A percentile compares a stretch with the other conserved stretches of the same genome.
These are phyloP conservation scores for Caenorhabditis sinica DNA, from an alignment of 2,888 invertebrate genomes.

Conservation along the genomic window DNA sequence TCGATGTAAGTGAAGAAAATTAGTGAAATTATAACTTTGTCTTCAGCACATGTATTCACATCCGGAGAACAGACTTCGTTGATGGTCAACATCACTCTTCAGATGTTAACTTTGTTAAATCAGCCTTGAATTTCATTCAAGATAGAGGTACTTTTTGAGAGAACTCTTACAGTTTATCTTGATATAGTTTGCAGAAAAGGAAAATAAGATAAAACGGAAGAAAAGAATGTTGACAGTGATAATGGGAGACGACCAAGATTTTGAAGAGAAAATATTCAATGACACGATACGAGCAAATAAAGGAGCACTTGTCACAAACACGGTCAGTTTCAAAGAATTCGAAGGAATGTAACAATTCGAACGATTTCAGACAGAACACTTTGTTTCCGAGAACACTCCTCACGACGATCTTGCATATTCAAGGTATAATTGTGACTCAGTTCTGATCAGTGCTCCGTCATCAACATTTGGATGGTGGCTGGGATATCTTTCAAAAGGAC, in stretches of 20 bases:
- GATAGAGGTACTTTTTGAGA: slow-evolving; percentile 7
- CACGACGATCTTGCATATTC: slow-evolving; percentile 50
- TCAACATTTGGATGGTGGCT: slow-evolving; percentile 64
- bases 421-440: slow-evolving; percentile 47
- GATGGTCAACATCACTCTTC: slow-evolving; percentile 60
- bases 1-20: slow-evolving; percentile 5
- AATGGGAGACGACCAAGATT: slow-evolving; percentile 52
- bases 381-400: slow-evolving; percentile 36
- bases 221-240: slow-evolving; percentile 38
- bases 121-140: slow-evolving; percentile 40
- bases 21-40: no score
- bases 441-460: slow-evolving; percentile 51
- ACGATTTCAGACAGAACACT: slow-evolving; percentile 28
- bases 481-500: slow-evolving; percentile 50
- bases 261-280: slow-evolving; percentile 31
- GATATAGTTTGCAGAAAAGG: neutral
- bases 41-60: slow-evolving; percentile 55
- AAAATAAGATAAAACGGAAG: neutral
- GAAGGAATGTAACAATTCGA: neutral
- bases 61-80: slow-evolving; percentile 52
- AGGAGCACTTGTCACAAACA: slow-evolving; percentile 1
- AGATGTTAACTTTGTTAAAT: slow-evolving; percentile 20
- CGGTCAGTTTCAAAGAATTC: neutral
- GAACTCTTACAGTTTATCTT: neutral
- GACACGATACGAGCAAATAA: slow-evolving; percentile 21